phyloP scores from a whole-genome alignment of 2,797 vertebrate genomes.

The Poliocrania exsul region DNA sequence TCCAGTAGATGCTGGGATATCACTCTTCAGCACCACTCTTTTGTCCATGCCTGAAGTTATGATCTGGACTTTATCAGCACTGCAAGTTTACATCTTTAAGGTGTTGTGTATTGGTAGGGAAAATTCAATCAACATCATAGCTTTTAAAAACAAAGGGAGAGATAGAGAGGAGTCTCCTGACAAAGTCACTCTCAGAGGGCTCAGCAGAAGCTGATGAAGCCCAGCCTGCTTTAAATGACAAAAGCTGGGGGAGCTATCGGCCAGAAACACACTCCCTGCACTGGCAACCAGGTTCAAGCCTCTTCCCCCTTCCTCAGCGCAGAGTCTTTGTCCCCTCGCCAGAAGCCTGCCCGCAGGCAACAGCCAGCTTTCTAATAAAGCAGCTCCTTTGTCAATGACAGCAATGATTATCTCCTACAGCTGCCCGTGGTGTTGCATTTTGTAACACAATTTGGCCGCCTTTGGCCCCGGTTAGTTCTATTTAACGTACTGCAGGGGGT shows the following conservation, averaged over 20 bases:
- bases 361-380: conserved; percentile 83
- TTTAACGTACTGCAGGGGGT: conserved; percentile 83
- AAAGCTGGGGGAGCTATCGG: conserved; percentile 50
- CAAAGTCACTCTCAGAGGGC: not conserved
- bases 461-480: conserved; percentile 80
- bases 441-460: conserved; percentile 85
- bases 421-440: conserved; percentile 82
- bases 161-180: not conserved
- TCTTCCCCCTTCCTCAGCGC: conserved; percentile 43
- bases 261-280: not conserved
- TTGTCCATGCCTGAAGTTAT: not conserved
- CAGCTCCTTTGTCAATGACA: conserved; percentile 81
- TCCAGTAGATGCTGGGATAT: not conserved
- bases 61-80: not conserved
- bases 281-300: conserved; percentile 21
- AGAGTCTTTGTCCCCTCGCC: conserved; percentile 76
- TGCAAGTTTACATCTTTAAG: not conserved
- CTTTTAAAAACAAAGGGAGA: not conserved
- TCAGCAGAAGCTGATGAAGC: not conserved
- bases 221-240: conserved; percentile 62
- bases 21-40: not conserved
- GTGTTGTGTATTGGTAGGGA: rapidly evolving
- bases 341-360: conserved; percentile 78
- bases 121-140: not conserved
- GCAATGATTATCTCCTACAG: conserved; percentile 81